Conservation (phyloP, 2,113 vertebrate genomes). For the Prolemur simus region DNA sequence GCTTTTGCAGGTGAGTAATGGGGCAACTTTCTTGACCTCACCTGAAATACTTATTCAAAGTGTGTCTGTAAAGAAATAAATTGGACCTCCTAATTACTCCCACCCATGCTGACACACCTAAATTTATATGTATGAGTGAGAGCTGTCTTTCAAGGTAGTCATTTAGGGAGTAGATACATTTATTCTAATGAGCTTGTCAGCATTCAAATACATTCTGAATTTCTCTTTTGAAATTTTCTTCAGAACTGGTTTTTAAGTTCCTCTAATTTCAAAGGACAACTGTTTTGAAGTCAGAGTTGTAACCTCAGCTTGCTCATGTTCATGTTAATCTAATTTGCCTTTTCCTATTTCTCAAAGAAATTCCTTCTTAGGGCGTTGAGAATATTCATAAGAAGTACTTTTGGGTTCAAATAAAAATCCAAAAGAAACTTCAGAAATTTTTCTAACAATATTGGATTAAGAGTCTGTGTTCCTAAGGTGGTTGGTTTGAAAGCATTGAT, state of each 20-base stretch:
- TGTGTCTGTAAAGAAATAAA: conserved; percentile 53
- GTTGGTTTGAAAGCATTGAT: background rate
- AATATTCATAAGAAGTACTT: background rate
- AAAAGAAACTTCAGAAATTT: background rate
- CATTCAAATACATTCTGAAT: conserved; percentile 35
- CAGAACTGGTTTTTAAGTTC: background rate
- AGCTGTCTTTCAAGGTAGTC: conserved; percentile 64
- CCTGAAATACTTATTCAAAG: background rate
- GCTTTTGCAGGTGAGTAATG: conserved; percentile 55
- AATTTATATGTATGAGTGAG: conserved; percentile 40
- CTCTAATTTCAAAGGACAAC: background rate
- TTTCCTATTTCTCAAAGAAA: conserved; percentile 35
- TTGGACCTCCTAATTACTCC: conserved; percentile 62
- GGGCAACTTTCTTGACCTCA: conserved; percentile 50
- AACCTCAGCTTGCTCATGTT: background rate
- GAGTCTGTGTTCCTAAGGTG: background rate
- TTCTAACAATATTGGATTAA: background rate
- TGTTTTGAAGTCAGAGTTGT: background rate
- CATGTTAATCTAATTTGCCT: conserved; percentile 17
- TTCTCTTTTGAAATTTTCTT: conserved; percentile 48
- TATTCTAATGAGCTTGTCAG: conserved; percentile 59
- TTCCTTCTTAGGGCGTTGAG: background rate
- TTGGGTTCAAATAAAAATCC: background rate
- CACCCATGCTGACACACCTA: conserved; percentile 20
- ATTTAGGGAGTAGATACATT: conserved; percentile 19